Evolutionary conservation across 2,797 vertebrate genomes (phyloP), one percentile per base, ranked within the genome.

Genomic region (Adelosebastes latens): DNA sequence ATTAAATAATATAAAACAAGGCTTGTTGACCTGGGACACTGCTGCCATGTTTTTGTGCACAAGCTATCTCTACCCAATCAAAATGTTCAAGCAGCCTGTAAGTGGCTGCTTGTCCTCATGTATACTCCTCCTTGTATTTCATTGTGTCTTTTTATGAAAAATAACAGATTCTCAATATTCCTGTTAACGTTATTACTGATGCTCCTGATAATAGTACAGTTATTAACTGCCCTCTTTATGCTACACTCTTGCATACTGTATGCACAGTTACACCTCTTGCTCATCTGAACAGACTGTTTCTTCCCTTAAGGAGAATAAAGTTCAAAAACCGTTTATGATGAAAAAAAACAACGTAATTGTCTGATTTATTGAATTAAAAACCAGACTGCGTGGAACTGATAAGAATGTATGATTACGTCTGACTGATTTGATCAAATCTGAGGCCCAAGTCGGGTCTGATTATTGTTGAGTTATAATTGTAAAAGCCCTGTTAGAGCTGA

Each of bases 261-360:
- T 89, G 86, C 92, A 93, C 91, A 91, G 92, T 93, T 94, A 92
- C 89, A 93, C 86, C 90, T 92, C 87, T 83, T 87, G 85, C 84
- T 93, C 92, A 93, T 92, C 86, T 92, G 87, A 92, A 93, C 84
- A 91, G 92, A 92, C 92, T 93, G 93, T 94, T 94, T 94, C 90
- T 92, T 94, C 91, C 92, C 80, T 78, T 78, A 90, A 84, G 92
- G 82, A 93, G 86, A 96, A 95, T 95, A 96, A 96, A 95, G 89
- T 89, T 91, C 20, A 65, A 90, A 87, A 93, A 85, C 81, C 76
- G 82, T 92, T 90, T 79, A 87, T 82, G 89, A 89, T 81, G 82
- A 84, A 84, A 66, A 49, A 39, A 39, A 31, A 18, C 3, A 27
- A 14, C 3, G 2, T 6, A 2, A 29, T 36, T 42, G 53, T 81